These are phyloP conservation scores for Heterotis niloticus DNA, from an alignment of 2,113 vertebrate species.

Conservation along the genomic window DNA sequence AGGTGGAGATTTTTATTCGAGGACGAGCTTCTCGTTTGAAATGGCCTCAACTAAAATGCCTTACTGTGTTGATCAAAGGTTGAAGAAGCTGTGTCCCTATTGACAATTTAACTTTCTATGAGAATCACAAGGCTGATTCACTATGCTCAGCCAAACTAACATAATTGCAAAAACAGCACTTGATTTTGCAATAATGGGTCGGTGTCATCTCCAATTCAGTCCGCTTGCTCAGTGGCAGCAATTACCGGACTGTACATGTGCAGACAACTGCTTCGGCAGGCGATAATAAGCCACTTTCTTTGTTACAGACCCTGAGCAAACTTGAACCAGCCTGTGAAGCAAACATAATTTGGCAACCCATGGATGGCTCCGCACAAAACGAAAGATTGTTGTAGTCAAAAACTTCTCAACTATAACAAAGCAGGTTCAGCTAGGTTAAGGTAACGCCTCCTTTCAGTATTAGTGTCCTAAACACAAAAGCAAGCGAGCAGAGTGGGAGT, in stretches of 20 bases:
- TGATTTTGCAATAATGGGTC: slow-evolving; percentile 65
- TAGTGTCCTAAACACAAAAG: neutral
- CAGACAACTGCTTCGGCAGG: slow-evolving; percentile 31
- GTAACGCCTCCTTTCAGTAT: slow-evolving; percentile 15
- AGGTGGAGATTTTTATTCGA: no score
- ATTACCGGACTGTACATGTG: slow-evolving; percentile 56
- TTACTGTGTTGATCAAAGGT: slow-evolving; percentile 9
- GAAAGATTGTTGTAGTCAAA: slow-evolving; percentile 24
- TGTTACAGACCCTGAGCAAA: slow-evolving; percentile 37
- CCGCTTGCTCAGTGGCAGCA: slow-evolving; percentile 59
- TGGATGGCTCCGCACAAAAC: slow-evolving; percentile 25
- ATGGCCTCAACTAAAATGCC: neutral
- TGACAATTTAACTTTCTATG: slow-evolving; percentile 41
- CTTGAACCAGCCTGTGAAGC: slow-evolving; percentile 34
- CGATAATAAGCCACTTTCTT: slow-evolving; percentile 34
- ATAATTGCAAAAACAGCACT: slow-evolving; percentile 71
- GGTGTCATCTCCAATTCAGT: slow-evolving; percentile 67
- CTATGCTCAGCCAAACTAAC: slow-evolving; percentile 61
- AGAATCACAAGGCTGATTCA: slow-evolving; percentile 49
- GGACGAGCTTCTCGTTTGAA: neutral
- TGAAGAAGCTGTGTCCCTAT: slow-evolving; percentile 33
- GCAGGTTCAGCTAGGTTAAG: slow-evolving; percentile 28
- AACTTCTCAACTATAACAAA: slow-evolving; percentile 29
- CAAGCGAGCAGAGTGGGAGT: neutral
- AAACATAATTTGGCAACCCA: slow-evolving; percentile 37